Evolutionary conservation across 1,140 invertebrate species (phyloP).

Genomic region (Pemphigus obesinymphae): DNA sequence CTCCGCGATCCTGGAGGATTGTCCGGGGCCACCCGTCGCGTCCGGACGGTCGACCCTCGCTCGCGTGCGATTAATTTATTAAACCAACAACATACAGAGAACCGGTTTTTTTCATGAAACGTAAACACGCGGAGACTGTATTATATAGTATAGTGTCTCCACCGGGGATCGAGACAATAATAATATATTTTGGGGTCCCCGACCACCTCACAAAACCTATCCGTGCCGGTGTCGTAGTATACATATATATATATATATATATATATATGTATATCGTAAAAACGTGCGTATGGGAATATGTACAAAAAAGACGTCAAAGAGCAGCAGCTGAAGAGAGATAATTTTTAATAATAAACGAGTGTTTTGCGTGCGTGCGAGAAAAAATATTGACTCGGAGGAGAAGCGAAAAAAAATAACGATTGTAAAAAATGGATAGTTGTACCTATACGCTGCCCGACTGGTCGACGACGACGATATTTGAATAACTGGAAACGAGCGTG

Average conservation of each 20-base stretch:
- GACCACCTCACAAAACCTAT: too few species aligned
- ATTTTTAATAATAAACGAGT: too few species aligned
- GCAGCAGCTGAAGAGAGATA: too few species aligned
- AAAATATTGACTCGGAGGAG: not conserved
- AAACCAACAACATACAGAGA: conserved; percentile 14
- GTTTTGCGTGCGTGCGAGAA: too few species aligned
- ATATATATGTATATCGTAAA: too few species aligned
- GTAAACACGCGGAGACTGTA: not conserved
- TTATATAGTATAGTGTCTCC: not conserved
- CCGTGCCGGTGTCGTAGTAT: too few species aligned
- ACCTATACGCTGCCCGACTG: too few species aligned
- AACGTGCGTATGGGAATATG: too few species aligned
- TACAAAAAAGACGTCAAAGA: not conserved
- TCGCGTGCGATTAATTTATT: conserved; percentile 33
- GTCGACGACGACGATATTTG: not conserved
- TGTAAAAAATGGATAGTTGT: too few species aligned
- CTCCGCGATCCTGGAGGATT: not conserved
- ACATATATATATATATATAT: too few species aligned
- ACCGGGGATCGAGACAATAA: not conserved
- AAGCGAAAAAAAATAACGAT: not conserved
- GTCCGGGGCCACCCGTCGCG: conserved; percentile 15
- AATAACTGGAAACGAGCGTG: conserved; percentile 13
- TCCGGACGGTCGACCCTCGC: not conserved
- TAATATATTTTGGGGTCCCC: not conserved
- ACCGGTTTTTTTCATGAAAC: conserved; percentile 14